phyloP scores from a whole-genome alignment of 2,797 vertebrate genomes.

The Ispidina picta region DNA sequence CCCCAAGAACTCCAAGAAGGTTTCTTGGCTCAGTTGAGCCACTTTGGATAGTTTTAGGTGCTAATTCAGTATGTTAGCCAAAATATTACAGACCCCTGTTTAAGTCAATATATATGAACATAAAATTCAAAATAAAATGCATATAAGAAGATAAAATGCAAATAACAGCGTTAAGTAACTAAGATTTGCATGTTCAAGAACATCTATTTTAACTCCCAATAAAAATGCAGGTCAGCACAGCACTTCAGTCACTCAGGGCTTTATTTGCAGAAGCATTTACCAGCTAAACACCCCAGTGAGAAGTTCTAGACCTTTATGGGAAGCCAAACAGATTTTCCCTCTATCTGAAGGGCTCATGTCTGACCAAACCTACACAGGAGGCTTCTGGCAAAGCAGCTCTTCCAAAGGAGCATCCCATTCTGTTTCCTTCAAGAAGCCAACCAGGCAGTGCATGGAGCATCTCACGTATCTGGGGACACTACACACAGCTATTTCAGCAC shows the following conservation, averaged over 20 bases:
- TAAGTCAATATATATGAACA: rapidly evolving
- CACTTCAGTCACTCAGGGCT: neutral
- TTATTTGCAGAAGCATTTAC: neutral
- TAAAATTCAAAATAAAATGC: neutral
- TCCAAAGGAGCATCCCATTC: rapidly evolving
- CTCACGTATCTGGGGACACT: rapidly evolving
- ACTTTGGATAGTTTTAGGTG: neutral
- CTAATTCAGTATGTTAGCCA: rapidly evolving
- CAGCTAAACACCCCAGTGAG: neutral
- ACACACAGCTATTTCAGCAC: neutral
- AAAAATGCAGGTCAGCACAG: neutral
- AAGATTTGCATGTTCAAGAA: neutral
- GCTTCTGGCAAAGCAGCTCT: neutral
- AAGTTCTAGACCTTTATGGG: neutral
- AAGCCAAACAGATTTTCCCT: neutral
- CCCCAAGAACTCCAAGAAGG: neutral
- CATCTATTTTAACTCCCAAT: neutral
- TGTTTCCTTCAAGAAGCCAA: neutral
- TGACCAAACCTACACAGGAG: neutral
- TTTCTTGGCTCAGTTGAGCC: neutral
- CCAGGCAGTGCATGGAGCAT: neutral
- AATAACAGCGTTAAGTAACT: neutral
- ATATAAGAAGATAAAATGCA: neutral
- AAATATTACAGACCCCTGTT: neutral
- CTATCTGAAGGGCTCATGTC: neutral